Percentiles rank a stretch among this genome's conserved stretches.
These are phyloP conservation scores for Caranx melampygus DNA, from an alignment of 2,113 vertebrate species.

Conservation along the genomic window DNA sequence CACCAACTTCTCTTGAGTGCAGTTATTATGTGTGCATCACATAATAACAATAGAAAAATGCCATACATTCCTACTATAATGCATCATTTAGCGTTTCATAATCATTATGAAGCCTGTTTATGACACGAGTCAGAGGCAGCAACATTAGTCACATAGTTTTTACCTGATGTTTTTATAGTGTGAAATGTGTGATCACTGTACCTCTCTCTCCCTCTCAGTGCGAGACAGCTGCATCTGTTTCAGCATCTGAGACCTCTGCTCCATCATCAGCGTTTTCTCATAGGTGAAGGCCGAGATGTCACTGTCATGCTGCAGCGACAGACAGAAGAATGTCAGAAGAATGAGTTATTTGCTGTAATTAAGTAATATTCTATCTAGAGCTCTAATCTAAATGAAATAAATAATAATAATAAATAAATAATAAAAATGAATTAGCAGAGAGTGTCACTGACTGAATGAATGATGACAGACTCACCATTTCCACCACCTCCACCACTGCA, in stretches of 20 bases:
- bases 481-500: slow-evolving; percentile 96
- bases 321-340: background rate
- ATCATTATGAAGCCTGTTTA: background rate
- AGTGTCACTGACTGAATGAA: background rate
- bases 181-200: slow-evolving; percentile 55
- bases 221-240: slow-evolving; percentile 98
- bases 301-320: slow-evolving; percentile 87
- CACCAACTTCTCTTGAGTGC: background rate
- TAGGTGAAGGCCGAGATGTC: slow-evolving; percentile 98
- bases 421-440: background rate
- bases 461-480: slow-evolving; percentile 87
- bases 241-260: slow-evolving; percentile 96
- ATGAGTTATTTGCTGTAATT: background rate
- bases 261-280: slow-evolving; percentile 96
- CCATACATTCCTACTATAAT: background rate
- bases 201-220: slow-evolving; percentile 93
- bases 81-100: background rate
- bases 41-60: background rate
- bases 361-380: too few relatives aligned
- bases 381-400: too few relatives aligned
- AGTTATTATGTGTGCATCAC: background rate
- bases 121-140: background rate
- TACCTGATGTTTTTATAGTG: too few relatives aligned
- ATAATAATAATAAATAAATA: too few relatives aligned
- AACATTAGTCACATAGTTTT: background rate